phyloP scores from a whole-genome alignment of 2,113 vertebrate species.

The Heterochromis multidens region DNA sequence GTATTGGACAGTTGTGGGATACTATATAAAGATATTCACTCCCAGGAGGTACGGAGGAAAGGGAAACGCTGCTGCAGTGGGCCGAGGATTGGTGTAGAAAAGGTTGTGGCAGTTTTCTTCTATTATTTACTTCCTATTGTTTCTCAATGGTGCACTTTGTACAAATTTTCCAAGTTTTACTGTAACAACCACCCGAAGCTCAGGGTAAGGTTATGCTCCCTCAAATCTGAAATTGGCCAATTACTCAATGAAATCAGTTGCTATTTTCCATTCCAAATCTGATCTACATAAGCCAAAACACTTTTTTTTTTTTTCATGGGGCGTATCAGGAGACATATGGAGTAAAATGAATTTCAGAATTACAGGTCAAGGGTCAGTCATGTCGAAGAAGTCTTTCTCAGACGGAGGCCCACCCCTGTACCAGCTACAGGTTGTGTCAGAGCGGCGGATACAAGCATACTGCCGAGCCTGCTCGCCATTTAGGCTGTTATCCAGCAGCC shows the following conservation, averaged over 20 bases:
- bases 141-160: slow-evolving; percentile 2
- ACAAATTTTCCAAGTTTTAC: slow-evolving; percentile 8
- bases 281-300: slow-evolving; percentile 34
- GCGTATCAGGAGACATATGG: slow-evolving; percentile 1
- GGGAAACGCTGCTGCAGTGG: background rate
- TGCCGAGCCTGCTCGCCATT: slow-evolving; percentile 84
- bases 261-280: slow-evolving; percentile 17
- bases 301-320: background rate
- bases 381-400: slow-evolving; percentile 84
- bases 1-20: background rate
- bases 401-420: slow-evolving; percentile 79
- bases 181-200: slow-evolving; percentile 14
- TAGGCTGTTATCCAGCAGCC: slow-evolving; percentile 82
- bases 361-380: slow-evolving; percentile 81
- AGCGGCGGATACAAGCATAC: slow-evolving; percentile 84
- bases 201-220: background rate
- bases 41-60: background rate
- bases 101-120: background rate
- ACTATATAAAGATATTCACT: background rate
- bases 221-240: background rate
- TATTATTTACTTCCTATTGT: background rate
- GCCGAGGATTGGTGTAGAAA: background rate
- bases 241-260: slow-evolving; percentile 6
- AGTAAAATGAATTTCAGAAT: background rate
- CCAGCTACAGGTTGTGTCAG: slow-evolving; percentile 87